These are phyloP conservation scores for Acronicta leporina DNA, from an alignment of 2,888 invertebrate species.

Conservation along the genomic window DNA sequence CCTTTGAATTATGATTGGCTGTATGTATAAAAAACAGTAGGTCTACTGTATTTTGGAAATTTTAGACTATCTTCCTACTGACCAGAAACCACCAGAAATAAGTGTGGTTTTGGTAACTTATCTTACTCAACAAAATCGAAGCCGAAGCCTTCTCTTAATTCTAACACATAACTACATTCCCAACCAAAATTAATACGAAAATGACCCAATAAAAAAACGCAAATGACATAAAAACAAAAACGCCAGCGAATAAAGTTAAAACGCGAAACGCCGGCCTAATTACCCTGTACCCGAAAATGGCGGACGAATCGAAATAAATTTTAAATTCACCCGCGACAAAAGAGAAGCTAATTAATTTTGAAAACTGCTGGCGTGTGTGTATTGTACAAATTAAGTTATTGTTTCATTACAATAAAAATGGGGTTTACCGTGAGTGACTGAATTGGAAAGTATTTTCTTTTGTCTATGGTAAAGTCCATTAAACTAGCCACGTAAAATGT, in stretches of 20 bases:
- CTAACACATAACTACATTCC: neutral
- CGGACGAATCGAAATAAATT: conserved; percentile 68
- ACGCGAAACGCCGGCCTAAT: conserved; percentile 47
- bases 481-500: too few species aligned
- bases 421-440: conserved; percentile 6
- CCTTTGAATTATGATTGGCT: too few species aligned
- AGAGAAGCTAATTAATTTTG: conserved; percentile 70
- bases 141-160: neutral
- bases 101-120: neutral
- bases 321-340: conserved; percentile 68
- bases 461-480: too few species aligned
- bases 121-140: neutral
- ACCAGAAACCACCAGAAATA: too few species aligned
- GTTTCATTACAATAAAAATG: conserved; percentile 30
- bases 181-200: conserved; percentile 2
- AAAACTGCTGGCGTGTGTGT: conserved; percentile 63
- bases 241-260: conserved; percentile 56
- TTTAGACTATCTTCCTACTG: too few species aligned
- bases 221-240: conserved; percentile 50
- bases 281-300: conserved; percentile 58
- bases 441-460: neutral
- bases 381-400: conserved; percentile 57
- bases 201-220: conserved; percentile 22
- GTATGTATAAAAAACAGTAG: too few species aligned
- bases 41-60: too few species aligned